Evolutionary conservation across 2,888 invertebrate genomes (phyloP).

Genomic region (Gonocerus acuteangulatus): DNA sequence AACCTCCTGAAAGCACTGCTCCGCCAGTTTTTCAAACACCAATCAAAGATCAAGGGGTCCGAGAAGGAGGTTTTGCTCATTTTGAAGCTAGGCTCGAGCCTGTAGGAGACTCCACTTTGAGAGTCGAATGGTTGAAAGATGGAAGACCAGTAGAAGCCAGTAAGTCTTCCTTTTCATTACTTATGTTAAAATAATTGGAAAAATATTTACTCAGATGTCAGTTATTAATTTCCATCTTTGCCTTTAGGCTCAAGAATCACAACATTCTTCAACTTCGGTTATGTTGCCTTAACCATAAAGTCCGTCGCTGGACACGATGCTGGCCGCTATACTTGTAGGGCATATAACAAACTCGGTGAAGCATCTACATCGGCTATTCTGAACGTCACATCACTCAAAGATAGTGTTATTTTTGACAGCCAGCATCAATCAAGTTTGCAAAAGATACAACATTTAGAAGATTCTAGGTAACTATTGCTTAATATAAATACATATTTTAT

Average conservation of each 20-base stretch:
- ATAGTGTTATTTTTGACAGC: slow-evolving; percentile 77
- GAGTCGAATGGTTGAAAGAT: slow-evolving; percentile 89
- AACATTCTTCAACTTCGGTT: slow-evolving; percentile 82
- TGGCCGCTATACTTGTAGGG: slow-evolving; percentile 81
- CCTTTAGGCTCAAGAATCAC: slow-evolving; percentile 76
- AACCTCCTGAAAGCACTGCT: slow-evolving; percentile 68
- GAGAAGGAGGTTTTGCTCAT: slow-evolving; percentile 90
- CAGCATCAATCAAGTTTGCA: slow-evolving; percentile 88
- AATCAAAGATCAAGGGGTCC: slow-evolving; percentile 79
- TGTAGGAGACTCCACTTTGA: slow-evolving; percentile 79
- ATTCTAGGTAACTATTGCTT: slow-evolving; percentile 44
- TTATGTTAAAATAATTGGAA: too few species aligned
- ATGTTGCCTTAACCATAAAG: slow-evolving; percentile 88
- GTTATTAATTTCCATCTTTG: slow-evolving; percentile 22
- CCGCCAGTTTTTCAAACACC: slow-evolving; percentile 83
- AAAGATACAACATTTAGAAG: slow-evolving; percentile 84
- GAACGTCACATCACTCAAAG: slow-evolving; percentile 75
- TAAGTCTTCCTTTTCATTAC: slow-evolving; percentile 40
- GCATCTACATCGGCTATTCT: slow-evolving; percentile 74
- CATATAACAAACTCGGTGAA: slow-evolving; percentile 78
- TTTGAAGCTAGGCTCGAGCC: slow-evolving; percentile 93
- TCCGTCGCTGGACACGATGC: slow-evolving; percentile 83
- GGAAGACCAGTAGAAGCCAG: slow-evolving; percentile 85
- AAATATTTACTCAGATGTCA: too few species aligned
- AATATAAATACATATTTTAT: background rate